Evolutionary conservation across 2,113 vertebrate species (phyloP).

Genomic region (Hirundichthys speculiger): DNA sequence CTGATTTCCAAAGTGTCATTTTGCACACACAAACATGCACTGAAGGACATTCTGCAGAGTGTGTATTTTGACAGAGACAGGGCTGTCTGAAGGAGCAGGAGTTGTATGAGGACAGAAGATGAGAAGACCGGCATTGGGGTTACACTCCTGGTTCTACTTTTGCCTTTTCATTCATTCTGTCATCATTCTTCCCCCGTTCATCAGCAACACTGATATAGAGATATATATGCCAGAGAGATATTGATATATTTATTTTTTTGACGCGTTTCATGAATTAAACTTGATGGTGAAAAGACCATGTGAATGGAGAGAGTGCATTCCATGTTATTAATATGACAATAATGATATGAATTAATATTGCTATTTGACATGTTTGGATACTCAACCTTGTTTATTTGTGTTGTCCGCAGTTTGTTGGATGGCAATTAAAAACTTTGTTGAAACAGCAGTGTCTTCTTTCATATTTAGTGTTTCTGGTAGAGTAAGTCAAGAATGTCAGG

Average conservation of each 20-base stretch:
- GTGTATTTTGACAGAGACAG: conserved; percentile 28
- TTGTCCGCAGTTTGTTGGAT: conserved; percentile 69
- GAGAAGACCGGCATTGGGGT: conserved; percentile 7
- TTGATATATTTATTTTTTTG: conserved; percentile 80
- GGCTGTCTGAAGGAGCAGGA: conserved; percentile 27
- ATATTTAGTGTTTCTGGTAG: not conserved
- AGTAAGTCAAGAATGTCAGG: too few species aligned
- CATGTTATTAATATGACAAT: conserved; percentile 78
- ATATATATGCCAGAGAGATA: conserved; percentile 51
- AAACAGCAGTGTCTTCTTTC: conserved; percentile 26
- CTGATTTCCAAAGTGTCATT: conserved; percentile 61
- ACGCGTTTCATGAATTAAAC: conserved; percentile 77
- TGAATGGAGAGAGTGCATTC: conserved; percentile 77
- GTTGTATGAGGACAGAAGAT: conserved; percentile 14
- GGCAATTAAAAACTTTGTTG: conserved; percentile 72
- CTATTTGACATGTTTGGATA: conserved; percentile 79
- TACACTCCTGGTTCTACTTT: too few species aligned
- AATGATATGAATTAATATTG: conserved; percentile 77
- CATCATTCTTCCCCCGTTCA: conserved; percentile 26
- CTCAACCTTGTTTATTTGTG: conserved; percentile 71
- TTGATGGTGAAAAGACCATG: conserved; percentile 60
- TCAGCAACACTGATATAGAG: conserved; percentile 51
- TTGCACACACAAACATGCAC: conserved; percentile 56
- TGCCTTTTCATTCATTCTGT: too few species aligned
- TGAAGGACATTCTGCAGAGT: conserved; percentile 24